phyloP scores from a whole-genome alignment of 2,888 invertebrate species.

The Sminthurinus aureus region DNA sequence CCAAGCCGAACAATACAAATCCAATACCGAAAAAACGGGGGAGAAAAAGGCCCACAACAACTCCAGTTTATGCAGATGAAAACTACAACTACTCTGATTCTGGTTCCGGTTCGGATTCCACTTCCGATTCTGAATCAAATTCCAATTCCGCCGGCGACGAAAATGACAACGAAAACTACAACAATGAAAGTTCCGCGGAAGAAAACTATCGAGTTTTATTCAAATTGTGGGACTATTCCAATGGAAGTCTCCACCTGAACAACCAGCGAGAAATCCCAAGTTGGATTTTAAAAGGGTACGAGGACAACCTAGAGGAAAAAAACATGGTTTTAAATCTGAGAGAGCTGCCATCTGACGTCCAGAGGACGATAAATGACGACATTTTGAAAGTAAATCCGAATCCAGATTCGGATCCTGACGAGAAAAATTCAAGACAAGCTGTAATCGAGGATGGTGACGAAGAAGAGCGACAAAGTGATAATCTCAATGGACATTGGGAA shows the following conservation, averaged over 20 bases:
- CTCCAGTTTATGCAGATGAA: background rate
- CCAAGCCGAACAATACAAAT: too few relatives aligned
- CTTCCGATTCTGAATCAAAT: too few relatives aligned
- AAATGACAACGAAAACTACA: background rate
- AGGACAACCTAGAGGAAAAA: constrained; percentile 37
- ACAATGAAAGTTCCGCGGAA: background rate
- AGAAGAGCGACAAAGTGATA: background rate
- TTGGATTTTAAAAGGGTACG: constrained; percentile 48
- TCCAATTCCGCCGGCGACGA: too few relatives aligned
- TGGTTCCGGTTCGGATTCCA: background rate
- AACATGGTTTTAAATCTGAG: constrained; percentile 48
- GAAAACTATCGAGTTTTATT: constrained; percentile 41
- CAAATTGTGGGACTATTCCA: constrained; percentile 50
- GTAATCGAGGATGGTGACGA: too few relatives aligned
- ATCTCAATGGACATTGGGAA: constrained; percentile 8
- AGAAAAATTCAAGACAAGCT: too few relatives aligned
- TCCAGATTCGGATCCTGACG: too few relatives aligned
- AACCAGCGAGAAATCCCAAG: constrained; percentile 50
- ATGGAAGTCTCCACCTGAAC: constrained; percentile 49
- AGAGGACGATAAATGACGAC: constrained; percentile 33
- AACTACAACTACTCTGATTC: background rate
- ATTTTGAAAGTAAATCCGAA: background rate
- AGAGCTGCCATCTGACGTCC: constrained; percentile 49
- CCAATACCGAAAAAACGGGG: too few relatives aligned
- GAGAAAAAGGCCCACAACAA: too few relatives aligned